Conservation (phyloP, 2,888 invertebrate genomes). For the Poecilus cupreus region DNA sequence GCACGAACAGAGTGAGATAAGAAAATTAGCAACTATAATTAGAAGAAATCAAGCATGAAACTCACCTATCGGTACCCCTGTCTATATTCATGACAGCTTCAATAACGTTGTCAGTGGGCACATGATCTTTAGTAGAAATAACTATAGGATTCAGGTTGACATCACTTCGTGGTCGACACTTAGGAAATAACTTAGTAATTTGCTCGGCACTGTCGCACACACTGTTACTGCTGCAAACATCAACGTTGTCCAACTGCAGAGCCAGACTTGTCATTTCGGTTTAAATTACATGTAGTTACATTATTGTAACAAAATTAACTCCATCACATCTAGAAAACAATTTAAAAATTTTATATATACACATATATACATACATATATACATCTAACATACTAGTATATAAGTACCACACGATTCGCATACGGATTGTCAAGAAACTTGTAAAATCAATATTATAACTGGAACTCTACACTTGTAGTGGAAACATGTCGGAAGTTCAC, state of each 20-base stretch:
- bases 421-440: slow-evolving; percentile 43
- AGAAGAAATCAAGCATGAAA: background rate
- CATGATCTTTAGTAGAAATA: slow-evolving; percentile 69
- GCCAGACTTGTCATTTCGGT: slow-evolving; percentile 73
- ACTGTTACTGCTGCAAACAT: slow-evolving; percentile 62
- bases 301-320: slow-evolving; percentile 48
- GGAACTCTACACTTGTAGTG: slow-evolving; percentile 14
- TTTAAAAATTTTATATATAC: slow-evolving; percentile 9
- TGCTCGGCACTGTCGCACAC: slow-evolving; percentile 79
- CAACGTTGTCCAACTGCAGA: slow-evolving; percentile 72
- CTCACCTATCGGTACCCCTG: slow-evolving; percentile 72
- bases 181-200: slow-evolving; percentile 90
- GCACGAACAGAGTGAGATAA: too few species aligned
- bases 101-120: slow-evolving; percentile 71
- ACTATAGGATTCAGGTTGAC: slow-evolving; percentile 76
- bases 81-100: slow-evolving; percentile 74
- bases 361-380: slow-evolving; percentile 29
- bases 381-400: slow-evolving; percentile 25
- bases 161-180: slow-evolving; percentile 85
- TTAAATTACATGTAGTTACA: slow-evolving; percentile 55
- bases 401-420: slow-evolving; percentile 18
- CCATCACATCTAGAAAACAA: slow-evolving; percentile 43
- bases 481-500: slow-evolving; percentile 29
- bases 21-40: too few species aligned
- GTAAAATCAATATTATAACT: slow-evolving; percentile 52